Evolutionary conservation across 2,797 vertebrate species (phyloP), one percentile per base, ranked within the genome.

Genomic region (Cheirogaleus major): DNA sequence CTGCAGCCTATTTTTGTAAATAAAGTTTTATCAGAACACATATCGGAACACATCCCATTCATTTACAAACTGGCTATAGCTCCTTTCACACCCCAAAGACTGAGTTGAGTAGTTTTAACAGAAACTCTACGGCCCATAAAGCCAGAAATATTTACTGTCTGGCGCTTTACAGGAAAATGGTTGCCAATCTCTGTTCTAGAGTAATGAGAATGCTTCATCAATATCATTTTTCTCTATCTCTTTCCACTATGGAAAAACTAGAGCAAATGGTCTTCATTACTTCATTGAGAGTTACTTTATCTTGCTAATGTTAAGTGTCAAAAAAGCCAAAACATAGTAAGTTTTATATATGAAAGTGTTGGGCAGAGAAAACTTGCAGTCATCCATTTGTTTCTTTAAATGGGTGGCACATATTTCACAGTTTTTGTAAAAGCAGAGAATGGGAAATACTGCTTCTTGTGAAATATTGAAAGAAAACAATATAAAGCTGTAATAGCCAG

Each of bases 21-120:
- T 86, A 92, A 93, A 95, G 73, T 45, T 96, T 95, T 95, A 85
- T 43, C 67, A 32, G 35, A 48, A 93, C 32, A 65, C 45, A 61
- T 95, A 85, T 43, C 67, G 35, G 35, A 48, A 93, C 32, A 65
- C 45, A 61, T 35, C 20, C 14, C 18, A 45, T 48, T 93, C 14
- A 79, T 61, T 69, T 32, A 57, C 43, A 78, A 88, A 81, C 35
- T 43, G 5, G 41, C 78, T 81, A 23, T 25, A 38, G 45, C 59
- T 50, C 41, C 27, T 85, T 86, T 84, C 22, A 22, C 43, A 63
- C 18, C 10, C n/a, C 61, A 65, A 59, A 95, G 20, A 82, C 35
- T 72, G 27, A 43, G 22, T 0, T 30, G n/a, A 94, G 9, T 57
- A 38, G 15, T 85, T 93, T 93, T 57, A 59, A 55, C 17, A 75